Base-by-base conservation (phyloP, 2,888 invertebrate genomes). In the Oxyteleia sp. region DNA sequence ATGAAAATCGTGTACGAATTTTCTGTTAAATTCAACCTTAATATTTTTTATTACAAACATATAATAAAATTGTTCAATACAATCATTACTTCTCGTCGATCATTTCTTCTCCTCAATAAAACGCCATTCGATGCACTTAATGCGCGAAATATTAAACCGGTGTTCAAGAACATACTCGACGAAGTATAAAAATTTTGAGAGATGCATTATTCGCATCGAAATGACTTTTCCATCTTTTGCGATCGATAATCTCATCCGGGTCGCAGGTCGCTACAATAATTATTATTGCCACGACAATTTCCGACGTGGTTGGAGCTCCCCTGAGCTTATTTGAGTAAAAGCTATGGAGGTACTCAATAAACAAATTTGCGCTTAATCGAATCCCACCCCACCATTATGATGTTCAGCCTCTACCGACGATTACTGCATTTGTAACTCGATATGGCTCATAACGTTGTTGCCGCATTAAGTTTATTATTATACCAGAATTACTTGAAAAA, bases 371-470 rank as follows among this genome's bases (percentile, higher is more conserved):
- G 61, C 55, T 63, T 81, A 69, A 81, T 74, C 63, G 64, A 69
- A 81, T 81, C 63, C 45, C 41, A 16, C 63, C 38, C 68, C 57
- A 38, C 32, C 41, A 69, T 81, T 63, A 75, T 81, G 29, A 47
- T 75, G 47, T 29, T 57, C 57, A 55, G 29, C 55, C 64, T 74
- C 55, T 69, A 63, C 63, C n/a, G 53, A 75, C 55, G 74, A 74
- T 81, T 75, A 81, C 43, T 74, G 47, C 69, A 81, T 81, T 80
- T 74, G 81, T 64, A 75, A 81, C 49, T 53, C 55, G 74, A 81
- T 74, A 74, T 61, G 59, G 13, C 51, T 61, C 74, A 7, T 72
- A 72, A 68, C 68, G 59, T 72, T 49, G 49, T 57, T 78, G 41
- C 32, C 68, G 63, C 63, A 57, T 64, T 57, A 79, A 63, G 35